Conservation (phyloP, 2,113 vertebrate genomes). For the Cyanocitta stelleri region DNA sequence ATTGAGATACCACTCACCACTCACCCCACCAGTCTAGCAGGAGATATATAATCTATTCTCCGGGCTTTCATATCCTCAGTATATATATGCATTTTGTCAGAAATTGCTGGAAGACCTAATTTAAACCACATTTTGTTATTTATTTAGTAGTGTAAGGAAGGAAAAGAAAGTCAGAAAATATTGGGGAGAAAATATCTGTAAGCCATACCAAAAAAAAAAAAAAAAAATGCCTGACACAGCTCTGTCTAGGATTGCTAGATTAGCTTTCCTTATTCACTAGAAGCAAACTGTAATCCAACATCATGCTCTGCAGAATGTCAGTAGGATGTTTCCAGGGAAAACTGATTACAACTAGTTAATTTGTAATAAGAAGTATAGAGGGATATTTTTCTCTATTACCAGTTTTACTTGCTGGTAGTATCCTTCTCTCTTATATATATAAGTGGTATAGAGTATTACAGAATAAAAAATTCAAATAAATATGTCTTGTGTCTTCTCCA, state of each 20-base stretch:
- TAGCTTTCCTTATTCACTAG: neutral
- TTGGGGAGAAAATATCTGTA: neutral
- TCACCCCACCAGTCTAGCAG: neutral
- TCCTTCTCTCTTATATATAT: neutral
- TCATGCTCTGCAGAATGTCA: neutral
- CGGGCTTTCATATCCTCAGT: neutral
- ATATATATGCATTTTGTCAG: neutral
- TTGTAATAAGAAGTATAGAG: neutral
- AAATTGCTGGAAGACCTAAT: neutral
- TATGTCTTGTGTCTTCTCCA: neutral
- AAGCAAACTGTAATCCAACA: neutral
- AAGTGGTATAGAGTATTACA: neutral
- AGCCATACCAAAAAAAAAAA: neutral
- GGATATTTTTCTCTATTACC: neutral
- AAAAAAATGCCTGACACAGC: neutral
- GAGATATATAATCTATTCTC: neutral
- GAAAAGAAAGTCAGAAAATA: neutral
- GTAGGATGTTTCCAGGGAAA: neutral
- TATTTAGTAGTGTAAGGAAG: neutral
- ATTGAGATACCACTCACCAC: neutral
- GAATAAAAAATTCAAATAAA: neutral
- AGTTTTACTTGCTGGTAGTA: neutral
- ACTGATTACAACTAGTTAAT: neutral
- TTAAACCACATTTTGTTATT: neutral
- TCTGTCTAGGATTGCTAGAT: neutral